Percentiles rank a stretch among this genome's conserved stretches.
Evolutionary conservation across 2,888 invertebrate species (phyloP).

Genomic region (Zaprionus bogoriensis): DNA sequence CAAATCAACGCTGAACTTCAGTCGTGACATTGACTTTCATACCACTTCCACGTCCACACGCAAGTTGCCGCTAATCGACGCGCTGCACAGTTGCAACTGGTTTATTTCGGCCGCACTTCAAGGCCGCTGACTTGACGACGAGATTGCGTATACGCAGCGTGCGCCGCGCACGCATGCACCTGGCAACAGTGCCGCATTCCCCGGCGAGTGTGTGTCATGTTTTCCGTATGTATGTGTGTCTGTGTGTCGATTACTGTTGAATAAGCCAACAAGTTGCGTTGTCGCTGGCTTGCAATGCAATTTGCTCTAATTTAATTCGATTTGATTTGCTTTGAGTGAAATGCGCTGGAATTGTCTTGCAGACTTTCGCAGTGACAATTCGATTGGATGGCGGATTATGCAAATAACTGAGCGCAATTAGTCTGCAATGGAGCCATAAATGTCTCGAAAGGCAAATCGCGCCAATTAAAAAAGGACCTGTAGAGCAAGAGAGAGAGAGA

Average conservation of each 20-base stretch:
- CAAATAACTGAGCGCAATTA: constrained; percentile 54
- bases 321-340: constrained; percentile 17
- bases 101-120: constrained; percentile 43
- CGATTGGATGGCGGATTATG: constrained; percentile 50
- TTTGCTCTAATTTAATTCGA: constrained; percentile 41
- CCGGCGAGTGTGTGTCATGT: neutral
- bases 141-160: constrained; percentile 69
- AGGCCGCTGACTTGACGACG: constrained; percentile 41
- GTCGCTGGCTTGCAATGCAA: constrained; percentile 37
- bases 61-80: constrained; percentile 49
- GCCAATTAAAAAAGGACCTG: constrained; percentile 8
- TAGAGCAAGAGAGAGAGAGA: too few relatives aligned
- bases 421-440: constrained; percentile 15
- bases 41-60: constrained; percentile 32
- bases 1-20: constrained; percentile 48
- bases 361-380: constrained; percentile 62
- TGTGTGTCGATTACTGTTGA: constrained; percentile 18
- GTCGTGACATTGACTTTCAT: constrained; percentile 68
- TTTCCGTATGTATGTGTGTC: neutral
- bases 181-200: too few relatives aligned
- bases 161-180: constrained; percentile 43
- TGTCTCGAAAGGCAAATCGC: constrained; percentile 8
- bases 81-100: constrained; percentile 61
- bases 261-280: constrained; percentile 59
- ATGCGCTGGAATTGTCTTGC: constrained; percentile 40